Evolutionary conservation across 2,797 vertebrate species (phyloP).

Genomic region (Macropus fuliginosus): DNA sequence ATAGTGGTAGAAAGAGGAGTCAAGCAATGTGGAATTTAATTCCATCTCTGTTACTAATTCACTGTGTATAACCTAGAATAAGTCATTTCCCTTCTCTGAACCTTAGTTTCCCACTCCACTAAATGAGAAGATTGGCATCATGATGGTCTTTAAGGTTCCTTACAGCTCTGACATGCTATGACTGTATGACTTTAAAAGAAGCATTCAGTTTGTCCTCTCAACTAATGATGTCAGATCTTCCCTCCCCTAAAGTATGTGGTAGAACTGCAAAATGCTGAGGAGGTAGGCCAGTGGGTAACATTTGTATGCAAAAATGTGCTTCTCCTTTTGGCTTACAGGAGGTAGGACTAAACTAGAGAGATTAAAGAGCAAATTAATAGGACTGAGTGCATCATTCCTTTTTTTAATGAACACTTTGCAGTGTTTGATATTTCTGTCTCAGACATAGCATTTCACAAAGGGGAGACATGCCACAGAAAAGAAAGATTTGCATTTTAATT

Average conservation of each 20-base stretch:
- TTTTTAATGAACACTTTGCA: slow-evolving; percentile 44
- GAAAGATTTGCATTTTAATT: slow-evolving; percentile 62
- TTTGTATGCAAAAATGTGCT: slow-evolving; percentile 61
- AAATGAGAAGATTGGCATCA: not conserved
- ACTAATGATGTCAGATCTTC: slow-evolving; percentile 49
- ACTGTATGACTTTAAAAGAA: slow-evolving; percentile 8
- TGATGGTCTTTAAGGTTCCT: not conserved
- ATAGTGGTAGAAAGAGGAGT: not conserved
- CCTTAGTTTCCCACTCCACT: not conserved
- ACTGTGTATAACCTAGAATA: not conserved
- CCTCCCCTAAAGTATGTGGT: slow-evolving; percentile 16
- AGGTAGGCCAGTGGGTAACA: slow-evolving; percentile 55
- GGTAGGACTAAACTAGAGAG: slow-evolving; percentile 40
- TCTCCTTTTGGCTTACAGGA: slow-evolving; percentile 61
- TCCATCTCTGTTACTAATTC: not conserved
- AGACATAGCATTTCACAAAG: slow-evolving; percentile 56
- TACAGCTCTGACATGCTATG: not conserved
- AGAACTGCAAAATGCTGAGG: slow-evolving; percentile 18
- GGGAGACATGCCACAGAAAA: slow-evolving; percentile 28
- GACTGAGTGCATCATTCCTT: slow-evolving; percentile 48
- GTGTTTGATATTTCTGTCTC: slow-evolving; percentile 37
- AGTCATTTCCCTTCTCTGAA: not conserved
- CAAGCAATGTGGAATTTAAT: not conserved
- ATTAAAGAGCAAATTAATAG: slow-evolving; percentile 67
- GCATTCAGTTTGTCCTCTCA: slow-evolving; percentile 58